Base-by-base conservation (phyloP, 2,113 vertebrate genomes). In the Eublepharis macularius region DNA sequence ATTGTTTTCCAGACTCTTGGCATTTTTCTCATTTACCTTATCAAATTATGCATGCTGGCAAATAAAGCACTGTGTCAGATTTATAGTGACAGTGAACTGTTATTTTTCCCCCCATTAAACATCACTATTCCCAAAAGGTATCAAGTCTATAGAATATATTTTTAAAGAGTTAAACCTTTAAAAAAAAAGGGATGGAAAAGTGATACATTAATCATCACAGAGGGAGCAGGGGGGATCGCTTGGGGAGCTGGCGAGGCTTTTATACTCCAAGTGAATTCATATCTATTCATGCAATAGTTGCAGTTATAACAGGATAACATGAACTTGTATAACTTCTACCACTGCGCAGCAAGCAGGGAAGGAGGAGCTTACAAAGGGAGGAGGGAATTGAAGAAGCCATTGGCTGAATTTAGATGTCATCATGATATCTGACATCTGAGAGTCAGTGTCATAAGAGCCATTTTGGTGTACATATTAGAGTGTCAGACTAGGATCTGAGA, bases 1-100 rank as follows among this genome's bases (percentile, higher is more conserved):
- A 4, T 1, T 74, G 73, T 63, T 24, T 83, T 88, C 21, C 86
- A 85, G 3, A 1, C 74, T 69, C 34, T 60, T 66, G 39, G 1
- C 21, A 6, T 3, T 82, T 90, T 92, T 24, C 83, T 77, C 39
- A 79, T 86, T 85, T 90, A 32, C 16, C 78, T 88, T 43, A 54
- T 74, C 70, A 81, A 91, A 93, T 78, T 65, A 90, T 36, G 72
- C 75, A 86, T 32, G 65, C 47, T 26, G 76, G 12, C 51, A 75
- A 36, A 85, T 26, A 68, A 87, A 84, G 47, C 13, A 76, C 39
- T 6, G 26, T 79, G 36, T 72, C 70, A 82, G 54, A 81, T 86
- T 89, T 88, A 81, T 34, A 68, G 39, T 78, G 39, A 77, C 43
- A 29, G 26, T 34, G 85, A 72, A 1, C 69, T 87, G 87, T 26